Evolutionary conservation across 1,140 invertebrate genomes (phyloP), one percentile per base, ranked within the genome.

Genomic region (Hyposmocoma kahamanoa): DNA sequence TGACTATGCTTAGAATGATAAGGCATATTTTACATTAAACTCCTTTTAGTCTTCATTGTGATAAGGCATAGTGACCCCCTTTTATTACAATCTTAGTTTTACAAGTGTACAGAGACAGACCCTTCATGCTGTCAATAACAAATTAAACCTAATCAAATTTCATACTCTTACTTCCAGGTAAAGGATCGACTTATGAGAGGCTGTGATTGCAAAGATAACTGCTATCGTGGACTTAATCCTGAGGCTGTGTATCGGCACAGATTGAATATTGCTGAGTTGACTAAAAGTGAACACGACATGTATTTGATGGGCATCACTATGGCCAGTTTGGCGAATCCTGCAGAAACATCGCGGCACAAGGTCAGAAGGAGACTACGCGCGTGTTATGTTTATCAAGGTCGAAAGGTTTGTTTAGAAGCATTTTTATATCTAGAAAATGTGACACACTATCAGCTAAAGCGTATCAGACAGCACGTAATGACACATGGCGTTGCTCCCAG

Each of bases 351-450:
- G 1, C 86, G 92, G 10, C 91, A 92, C 50, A 93, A 92, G 60
- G 92, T 93, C 55, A 82, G 92, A 42, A 89, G 91, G 75, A 87
- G 93, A 72, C 76, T 93, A 30, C 81, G 92, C 48, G 90, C 92
- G 0, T 91, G 92, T 41, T 94, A 94, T 69, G 91, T 93, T 11
- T 94, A 91, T 76, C 91, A 93, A 67, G 92, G 92, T 1, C 88
- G 92, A 48, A 87, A 92, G 62, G 92, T 95, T 13, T 95, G 93
- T 66, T 71, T 95, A 24, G 92, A 94, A 67, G 92, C 93, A 20
- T 94, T 94, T 67, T 80, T 94, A 21, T 95, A 94, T 75, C 78
- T 95, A 28, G 93, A 94, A 67, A 94, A 95, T 80, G 93, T 92
- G 51, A 94, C 92, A 3, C 91, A 92, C 72, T 94, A 94, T 79